These are phyloP conservation scores for Drosophila mayaguana DNA, from an alignment of 2,888 invertebrate genomes.

Conservation along the genomic window DNA sequence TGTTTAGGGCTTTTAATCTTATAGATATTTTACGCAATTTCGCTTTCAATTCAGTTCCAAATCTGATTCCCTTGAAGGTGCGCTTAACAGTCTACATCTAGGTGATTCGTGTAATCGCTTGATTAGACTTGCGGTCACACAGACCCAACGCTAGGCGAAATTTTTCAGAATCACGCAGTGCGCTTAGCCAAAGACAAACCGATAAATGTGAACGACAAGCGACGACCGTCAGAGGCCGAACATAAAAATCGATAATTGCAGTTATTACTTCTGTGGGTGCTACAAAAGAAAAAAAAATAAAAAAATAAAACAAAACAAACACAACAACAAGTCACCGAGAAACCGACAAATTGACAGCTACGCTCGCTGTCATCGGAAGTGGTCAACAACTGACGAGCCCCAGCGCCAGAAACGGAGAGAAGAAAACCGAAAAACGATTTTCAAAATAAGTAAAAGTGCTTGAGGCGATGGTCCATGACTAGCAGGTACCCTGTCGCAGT, in stretches of 20 bases:
- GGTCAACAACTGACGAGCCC: constrained; percentile 33
- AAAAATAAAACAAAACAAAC: no score
- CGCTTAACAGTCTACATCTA: constrained; percentile 7
- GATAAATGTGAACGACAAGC: constrained; percentile 2
- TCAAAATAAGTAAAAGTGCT: constrained; percentile 1
- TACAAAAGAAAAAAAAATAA: constrained; percentile 2
- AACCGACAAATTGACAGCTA: constrained; percentile 22
- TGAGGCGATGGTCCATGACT: background rate
- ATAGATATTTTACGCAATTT: background rate
- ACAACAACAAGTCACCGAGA: constrained; percentile 8
- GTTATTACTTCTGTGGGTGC: constrained; percentile 56
- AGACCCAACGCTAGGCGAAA: background rate
- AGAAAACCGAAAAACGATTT: constrained; percentile 7
- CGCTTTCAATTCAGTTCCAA: background rate
- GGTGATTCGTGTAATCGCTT: constrained; percentile 16
- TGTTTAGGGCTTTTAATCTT: background rate
- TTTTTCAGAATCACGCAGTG: constrained; percentile 11
- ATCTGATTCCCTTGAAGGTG: constrained; percentile 8
- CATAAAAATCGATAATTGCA: constrained; percentile 55
- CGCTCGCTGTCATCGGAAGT: constrained; percentile 39
- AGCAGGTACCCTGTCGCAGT: background rate
- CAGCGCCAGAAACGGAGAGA: constrained; percentile 17
- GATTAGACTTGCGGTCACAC: constrained; percentile 9
- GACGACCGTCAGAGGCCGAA: constrained; percentile 21
- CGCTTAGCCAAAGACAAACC: constrained; percentile 4